Base-by-base conservation (phyloP, 2,888 invertebrate genomes). In the Calephelis perditalis region DNA sequence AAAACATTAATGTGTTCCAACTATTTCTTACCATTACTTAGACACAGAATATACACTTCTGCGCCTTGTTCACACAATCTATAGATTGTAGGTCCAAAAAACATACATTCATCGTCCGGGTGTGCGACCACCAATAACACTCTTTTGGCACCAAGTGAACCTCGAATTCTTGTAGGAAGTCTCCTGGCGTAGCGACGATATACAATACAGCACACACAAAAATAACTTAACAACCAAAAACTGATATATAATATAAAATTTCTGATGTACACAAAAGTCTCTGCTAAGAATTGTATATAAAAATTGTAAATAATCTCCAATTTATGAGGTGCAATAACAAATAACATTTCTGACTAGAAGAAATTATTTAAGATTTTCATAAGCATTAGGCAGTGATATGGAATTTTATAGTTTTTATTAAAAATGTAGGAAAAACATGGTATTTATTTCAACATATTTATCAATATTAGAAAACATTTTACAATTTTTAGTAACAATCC, bases 31-130 rank as follows among this genome's bases (percentile, higher is more conserved):
- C 97, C 97, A 82, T 94, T 94, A 37, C 97, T 96, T 68, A 98
- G 91, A 81, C 98, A 98, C 59, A 98, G 90, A 60, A 98, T 77
- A 81, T 95, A 95, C 47, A 98, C 94, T 67, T 93, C 92, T 73
- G 93, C 93, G 68, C 92, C 91, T 68, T 92, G 91, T 56, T 93
- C 91, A 69, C 92, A 92, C 63, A 96, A 84, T 76, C 94, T 92
- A 66, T 95, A 92, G 66, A 98, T 93, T 49, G 96, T 93, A 15
- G 99, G 99, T 0, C 98, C 97, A 82, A 99, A 99, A 83, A 99
- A 99, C 99, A 99, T 99, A 71, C 97, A 97, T 81, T 99, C 99
- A 81, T 99, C 99, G 82, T 99, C 99, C 12, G 99, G 99, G 90
- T 99, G 99, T 35, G 99, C 98, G 54, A 94, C 96, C 2, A 99